phyloP scores from a whole-genome alignment of 2,888 invertebrate genomes.

The Sinhomidia bicolor region DNA sequence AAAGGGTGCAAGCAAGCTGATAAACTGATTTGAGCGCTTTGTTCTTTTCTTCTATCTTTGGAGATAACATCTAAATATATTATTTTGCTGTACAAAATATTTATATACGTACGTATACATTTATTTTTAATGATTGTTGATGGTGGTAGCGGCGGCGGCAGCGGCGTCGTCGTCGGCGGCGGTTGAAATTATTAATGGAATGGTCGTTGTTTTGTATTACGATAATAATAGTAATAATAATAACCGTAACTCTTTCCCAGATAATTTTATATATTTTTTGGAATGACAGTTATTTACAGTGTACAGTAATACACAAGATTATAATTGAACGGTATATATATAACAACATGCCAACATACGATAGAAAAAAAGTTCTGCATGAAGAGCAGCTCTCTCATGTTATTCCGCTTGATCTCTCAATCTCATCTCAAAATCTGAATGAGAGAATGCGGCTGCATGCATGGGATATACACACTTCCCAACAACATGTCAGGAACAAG shows the following conservation, averaged over 20 bases:
- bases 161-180: neutral
- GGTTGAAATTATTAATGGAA: neutral
- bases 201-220: neutral
- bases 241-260: conserved; percentile 7
- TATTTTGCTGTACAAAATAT: neutral
- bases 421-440: neutral
- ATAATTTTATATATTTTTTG: neutral
- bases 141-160: neutral
- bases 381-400: neutral
- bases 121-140: neutral
- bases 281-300: neutral
- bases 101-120: no score
- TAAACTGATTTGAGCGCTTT: conserved; percentile 29
- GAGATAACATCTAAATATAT: conserved; percentile 3
- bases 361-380: conserved; percentile 21
- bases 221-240: neutral
- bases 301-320: neutral
- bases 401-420: neutral
- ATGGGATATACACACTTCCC: no score
- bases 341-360: conserved; percentile 6
- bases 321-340: neutral
- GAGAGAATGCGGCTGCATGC: no score
- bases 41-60: neutral
- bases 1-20: conserved; percentile 9
- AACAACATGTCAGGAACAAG: neutral